Evolutionary conservation across 2,797 vertebrate species (phyloP).

Genomic region (Coregonus ussuriensis): DNA sequence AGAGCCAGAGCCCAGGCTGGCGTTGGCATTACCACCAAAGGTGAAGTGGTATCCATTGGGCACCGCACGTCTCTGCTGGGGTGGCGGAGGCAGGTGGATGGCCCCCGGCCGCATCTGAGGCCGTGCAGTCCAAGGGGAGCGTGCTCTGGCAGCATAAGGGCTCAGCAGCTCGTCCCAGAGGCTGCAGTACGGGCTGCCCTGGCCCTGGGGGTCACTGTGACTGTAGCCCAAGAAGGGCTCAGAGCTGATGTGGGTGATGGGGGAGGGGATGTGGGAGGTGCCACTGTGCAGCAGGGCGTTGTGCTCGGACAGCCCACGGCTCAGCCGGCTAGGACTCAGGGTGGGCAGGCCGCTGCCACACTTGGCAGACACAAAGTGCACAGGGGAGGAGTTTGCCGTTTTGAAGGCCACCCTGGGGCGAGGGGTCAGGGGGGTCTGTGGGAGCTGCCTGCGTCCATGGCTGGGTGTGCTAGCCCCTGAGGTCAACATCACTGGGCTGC

Average conservation of each 20-base stretch:
- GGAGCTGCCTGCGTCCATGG: slow-evolving; percentile 92
- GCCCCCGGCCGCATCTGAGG: slow-evolving; percentile 71
- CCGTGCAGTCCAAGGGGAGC: slow-evolving; percentile 80
- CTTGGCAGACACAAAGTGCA: slow-evolving; percentile 80
- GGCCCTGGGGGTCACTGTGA: slow-evolving; percentile 18
- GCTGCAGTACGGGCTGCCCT: slow-evolving; percentile 60
- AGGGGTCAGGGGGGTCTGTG: slow-evolving; percentile 90
- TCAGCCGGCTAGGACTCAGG: slow-evolving; percentile 85
- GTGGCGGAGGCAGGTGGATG: slow-evolving; percentile 76
- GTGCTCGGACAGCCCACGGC: slow-evolving; percentile 91
- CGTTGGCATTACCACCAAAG: slow-evolving; percentile 76
- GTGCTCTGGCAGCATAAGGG: slow-evolving; percentile 70
- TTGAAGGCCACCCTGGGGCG: slow-evolving; percentile 92
- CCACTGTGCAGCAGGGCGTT: slow-evolving; percentile 81
- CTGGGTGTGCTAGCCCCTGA: slow-evolving; percentile 90
- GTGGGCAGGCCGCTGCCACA: slow-evolving; percentile 56
- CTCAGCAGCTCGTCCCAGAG: slow-evolving; percentile 79
- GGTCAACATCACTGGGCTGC: slow-evolving; percentile 85
- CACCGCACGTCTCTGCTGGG: slow-evolving; percentile 83
- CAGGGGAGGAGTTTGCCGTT: slow-evolving; percentile 92
- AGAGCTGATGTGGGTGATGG: slow-evolving; percentile 83
- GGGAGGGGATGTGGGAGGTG: slow-evolving; percentile 69
- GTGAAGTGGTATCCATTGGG: slow-evolving; percentile 90
- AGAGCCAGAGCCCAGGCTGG: slow-evolving; percentile 59
- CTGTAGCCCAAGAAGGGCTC: slow-evolving; percentile 84